These are phyloP conservation scores for Macrophya alboannulata DNA, from an alignment of 2,888 invertebrate genomes.

Conservation along the genomic window DNA sequence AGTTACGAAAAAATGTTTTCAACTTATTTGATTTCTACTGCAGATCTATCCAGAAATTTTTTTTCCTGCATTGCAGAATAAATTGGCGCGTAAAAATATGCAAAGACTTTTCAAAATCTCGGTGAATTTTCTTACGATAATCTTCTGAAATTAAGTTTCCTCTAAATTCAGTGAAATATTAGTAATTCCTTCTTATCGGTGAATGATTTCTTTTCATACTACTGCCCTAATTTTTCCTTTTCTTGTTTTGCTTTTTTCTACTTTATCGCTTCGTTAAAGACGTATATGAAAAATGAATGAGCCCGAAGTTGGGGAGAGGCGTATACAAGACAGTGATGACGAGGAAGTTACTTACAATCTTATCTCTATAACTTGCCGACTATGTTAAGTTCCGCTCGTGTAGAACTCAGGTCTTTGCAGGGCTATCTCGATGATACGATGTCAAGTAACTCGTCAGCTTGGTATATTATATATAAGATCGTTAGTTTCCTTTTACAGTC, in stretches of 20 bases:
- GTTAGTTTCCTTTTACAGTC: slow-evolving; percentile 56
- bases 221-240: not conserved
- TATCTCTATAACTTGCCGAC: slow-evolving; percentile 30
- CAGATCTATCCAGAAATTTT: too few relatives aligned
- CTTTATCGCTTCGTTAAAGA: not conserved
- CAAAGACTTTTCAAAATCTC: not conserved
- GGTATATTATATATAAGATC: not conserved
- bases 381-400: slow-evolving; percentile 19
- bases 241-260: not conserved
- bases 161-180: too few relatives aligned
- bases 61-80: not conserved
- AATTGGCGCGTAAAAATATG: not conserved
- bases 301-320: not conserved
- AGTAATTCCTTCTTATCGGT: not conserved
- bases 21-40: not conserved
- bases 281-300: not conserved
- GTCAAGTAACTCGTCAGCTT: slow-evolving; percentile 36
- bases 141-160: not conserved
- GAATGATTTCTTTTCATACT: not conserved
- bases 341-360: not conserved
- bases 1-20: not conserved
- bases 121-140: not conserved
- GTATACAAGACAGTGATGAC: not conserved
- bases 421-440: not conserved
- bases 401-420: not conserved